Evolutionary conservation across 2,888 invertebrate species (phyloP), one percentile per base, ranked within the genome.

Genomic region (Dolichopus griseipennis): DNA sequence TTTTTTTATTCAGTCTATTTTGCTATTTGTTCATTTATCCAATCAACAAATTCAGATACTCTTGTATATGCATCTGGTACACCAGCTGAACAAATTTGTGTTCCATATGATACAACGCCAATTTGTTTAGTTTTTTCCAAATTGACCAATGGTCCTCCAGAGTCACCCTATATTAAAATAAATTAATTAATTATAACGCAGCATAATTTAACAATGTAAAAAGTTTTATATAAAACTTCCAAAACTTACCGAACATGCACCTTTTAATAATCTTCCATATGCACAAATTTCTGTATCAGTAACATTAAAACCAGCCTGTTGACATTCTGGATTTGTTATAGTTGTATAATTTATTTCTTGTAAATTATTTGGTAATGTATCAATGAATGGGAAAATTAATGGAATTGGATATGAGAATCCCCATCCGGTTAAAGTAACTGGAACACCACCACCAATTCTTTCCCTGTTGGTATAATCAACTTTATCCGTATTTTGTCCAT

Each of bases 91-190:
- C 73, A 73, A 64, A 73, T 68, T 2, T 61, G 5, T 0, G 73
- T 71, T 18, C 81, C 81, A 71, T 81, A 81, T 1, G 80, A 78
- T 0, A 79, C 78, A 1, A 81, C 71, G 8, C 81, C 81, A 5
- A 80, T 76, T 71, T 78, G 77, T 37, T 72, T 72, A 10, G 71
- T 73, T 15, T 72, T 69, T 4, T 72, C 72, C 0, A 65, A 43
- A 66, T 75, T 74, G n/a, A 79, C 78, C n/a, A 81, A 68, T 6
- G 81, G 81, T 2, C 81, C 81, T 18, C 81, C 81, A 20, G 81
- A 80, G 69, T 81, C 81, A 3, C 81, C 80, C 81, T 80, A 21
- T 21, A 67, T 65, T 27, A 27, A 27, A 27, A 27, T 27, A 27
- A 27, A 27, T 4, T 27, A 27, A 27, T 15, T 2, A 22, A 37